Percentiles rank a stretch among this genome's conserved stretches.
Evolutionary conservation across 2,797 vertebrate species (phyloP).

Genomic region (Graptemys geographica): DNA sequence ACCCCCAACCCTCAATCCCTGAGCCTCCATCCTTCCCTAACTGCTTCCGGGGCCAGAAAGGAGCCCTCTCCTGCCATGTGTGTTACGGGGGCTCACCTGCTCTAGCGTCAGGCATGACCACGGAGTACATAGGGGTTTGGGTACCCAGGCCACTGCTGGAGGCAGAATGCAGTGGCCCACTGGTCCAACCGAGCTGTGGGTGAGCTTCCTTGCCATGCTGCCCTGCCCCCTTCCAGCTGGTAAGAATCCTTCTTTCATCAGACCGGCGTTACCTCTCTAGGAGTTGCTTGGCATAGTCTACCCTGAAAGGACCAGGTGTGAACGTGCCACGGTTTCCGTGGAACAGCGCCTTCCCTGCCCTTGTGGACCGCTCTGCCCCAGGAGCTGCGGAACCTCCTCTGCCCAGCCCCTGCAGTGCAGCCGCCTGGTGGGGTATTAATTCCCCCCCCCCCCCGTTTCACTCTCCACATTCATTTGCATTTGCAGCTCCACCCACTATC

Average conservation of each 20-base stretch:
- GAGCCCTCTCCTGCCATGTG: no score
- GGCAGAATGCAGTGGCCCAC: neutral
- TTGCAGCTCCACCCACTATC: slow-evolving; percentile 86
- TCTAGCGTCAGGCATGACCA: no score
- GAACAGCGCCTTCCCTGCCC: neutral
- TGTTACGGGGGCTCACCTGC: no score
- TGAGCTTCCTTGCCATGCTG: no score
- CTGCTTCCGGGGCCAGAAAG: no score
- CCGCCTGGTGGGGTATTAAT: neutral
- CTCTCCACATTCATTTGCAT: neutral
- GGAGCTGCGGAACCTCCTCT: neutral
- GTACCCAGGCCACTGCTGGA: neutral
- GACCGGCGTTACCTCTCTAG: neutral
- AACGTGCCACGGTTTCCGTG: neutral
- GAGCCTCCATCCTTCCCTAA: neutral
- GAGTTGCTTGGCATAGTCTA: neutral
- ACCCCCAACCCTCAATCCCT: neutral
- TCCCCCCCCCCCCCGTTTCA: neutral
- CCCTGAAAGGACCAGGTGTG: neutral
- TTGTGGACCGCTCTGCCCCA: neutral
- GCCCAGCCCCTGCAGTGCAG: neutral
- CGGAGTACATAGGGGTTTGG: neutral
- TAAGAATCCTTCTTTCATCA: no score
- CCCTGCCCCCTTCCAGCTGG: no score
- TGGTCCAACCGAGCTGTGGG: no score